These are phyloP conservation scores for Cryptocephalus moraei DNA, from an alignment of 2,888 invertebrate genomes.

Conservation along the genomic window DNA sequence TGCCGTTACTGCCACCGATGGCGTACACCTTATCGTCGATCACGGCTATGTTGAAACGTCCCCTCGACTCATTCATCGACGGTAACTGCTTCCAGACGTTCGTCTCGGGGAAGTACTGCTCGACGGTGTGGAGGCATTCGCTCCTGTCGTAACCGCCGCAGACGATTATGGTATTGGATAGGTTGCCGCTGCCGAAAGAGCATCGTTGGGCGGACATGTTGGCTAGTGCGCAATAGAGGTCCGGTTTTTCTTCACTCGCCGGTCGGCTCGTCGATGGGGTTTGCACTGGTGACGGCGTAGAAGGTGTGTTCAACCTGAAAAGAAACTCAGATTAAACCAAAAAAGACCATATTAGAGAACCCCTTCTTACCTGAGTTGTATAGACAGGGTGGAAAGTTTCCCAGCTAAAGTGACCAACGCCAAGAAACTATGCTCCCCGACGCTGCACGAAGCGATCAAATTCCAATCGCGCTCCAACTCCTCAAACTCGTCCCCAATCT, in stretches of 20 bases:
- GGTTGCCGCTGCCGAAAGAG: conserved; percentile 63
- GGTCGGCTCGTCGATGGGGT: conserved; percentile 34
- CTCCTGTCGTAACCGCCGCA: conserved; percentile 80
- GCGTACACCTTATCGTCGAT: conserved; percentile 61
- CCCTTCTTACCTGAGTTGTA: conserved; percentile 40
- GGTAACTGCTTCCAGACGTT: conserved; percentile 62
- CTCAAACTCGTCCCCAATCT: conserved; percentile 42
- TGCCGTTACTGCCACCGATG: conserved; percentile 76
- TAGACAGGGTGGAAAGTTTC: conserved; percentile 50
- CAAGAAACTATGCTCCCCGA: conserved; percentile 51
- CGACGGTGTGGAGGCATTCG: conserved; percentile 67
- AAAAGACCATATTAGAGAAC: too few species aligned
- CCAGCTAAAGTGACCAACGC: conserved; percentile 55
- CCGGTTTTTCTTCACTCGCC: conserved; percentile 43
- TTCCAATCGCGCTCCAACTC: conserved; percentile 52
- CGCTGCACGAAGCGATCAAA: conserved; percentile 46
- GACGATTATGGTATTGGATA: conserved; percentile 61
- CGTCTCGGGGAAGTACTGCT: conserved; percentile 58
- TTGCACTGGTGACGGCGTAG: conserved; percentile 36
- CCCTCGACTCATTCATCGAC: conserved; percentile 64
- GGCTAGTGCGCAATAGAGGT: conserved; percentile 47
- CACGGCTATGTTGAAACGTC: conserved; percentile 67
- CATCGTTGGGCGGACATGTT: conserved; percentile 60
- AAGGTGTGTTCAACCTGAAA: conserved; percentile 34
- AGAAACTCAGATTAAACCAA: too few species aligned